Evolutionary conservation across 2,113 vertebrate species (phyloP).

Genomic region (Amphiprion ocellaris): DNA sequence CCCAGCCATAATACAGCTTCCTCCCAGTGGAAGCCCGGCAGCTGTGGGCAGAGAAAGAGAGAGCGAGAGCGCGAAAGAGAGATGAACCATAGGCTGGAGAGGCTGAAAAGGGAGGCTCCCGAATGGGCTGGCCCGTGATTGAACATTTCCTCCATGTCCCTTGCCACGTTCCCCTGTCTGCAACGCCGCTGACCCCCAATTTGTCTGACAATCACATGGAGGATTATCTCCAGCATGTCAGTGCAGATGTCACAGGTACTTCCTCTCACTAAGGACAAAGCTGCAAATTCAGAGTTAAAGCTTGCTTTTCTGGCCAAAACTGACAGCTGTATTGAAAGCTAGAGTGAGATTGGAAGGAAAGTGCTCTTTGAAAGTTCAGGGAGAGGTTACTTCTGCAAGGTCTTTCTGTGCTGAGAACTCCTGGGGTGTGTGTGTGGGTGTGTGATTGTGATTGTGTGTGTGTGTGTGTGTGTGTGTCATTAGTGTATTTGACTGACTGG

Average conservation of each 20-base stretch:
- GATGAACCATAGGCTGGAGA: conserved; percentile 83
- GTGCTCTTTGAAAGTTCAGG: conserved; percentile 71
- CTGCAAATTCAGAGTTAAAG: conserved; percentile 68
- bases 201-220: conserved; percentile 91
- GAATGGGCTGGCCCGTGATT: conserved; percentile 73
- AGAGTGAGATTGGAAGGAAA: conserved; percentile 58
- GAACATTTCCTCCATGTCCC: conserved; percentile 90
- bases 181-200: conserved; percentile 91
- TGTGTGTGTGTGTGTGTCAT: conserved; percentile 62
- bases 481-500: conserved; percentile 78
- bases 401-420: conserved; percentile 53
- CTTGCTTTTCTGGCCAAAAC: conserved; percentile 75
- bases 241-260: conserved; percentile 92
- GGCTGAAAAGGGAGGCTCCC: conserved; percentile 84
- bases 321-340: conserved; percentile 83
- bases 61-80: conserved; percentile 64
- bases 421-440: conserved; percentile 8
- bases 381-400: conserved; percentile 64
- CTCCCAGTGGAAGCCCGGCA: conserved; percentile 91
- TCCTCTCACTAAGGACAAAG: conserved; percentile 74
- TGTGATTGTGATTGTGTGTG: background rate
- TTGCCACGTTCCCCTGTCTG: conserved; percentile 85
- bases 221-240: conserved; percentile 86
- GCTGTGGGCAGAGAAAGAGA: conserved; percentile 86
- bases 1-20: conserved; percentile 98